Base-by-base conservation (phyloP, 2,797 vertebrate species). In the Sylvilagus floridanus region DNA sequence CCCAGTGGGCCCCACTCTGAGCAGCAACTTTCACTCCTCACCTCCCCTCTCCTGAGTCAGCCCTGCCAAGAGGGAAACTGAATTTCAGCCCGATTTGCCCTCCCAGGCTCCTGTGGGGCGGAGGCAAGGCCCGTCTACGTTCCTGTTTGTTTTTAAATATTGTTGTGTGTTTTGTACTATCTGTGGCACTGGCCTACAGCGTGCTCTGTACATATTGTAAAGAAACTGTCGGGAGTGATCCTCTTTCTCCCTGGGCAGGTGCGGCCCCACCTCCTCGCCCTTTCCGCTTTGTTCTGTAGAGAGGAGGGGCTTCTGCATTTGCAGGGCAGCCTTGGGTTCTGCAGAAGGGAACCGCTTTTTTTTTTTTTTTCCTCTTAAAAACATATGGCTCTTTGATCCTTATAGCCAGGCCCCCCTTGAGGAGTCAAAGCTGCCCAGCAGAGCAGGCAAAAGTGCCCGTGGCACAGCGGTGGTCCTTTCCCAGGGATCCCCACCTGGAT, bases 191-290 rank as follows among this genome's bases (percentile, higher is more conserved):
- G 86, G 95, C 94, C 97, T 96, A 93, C 96, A 94, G 97, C 96
- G 95, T 96, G 96, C 96, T 98, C 96, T 98, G 98, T 98, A 98
- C 96, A 98, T 98, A 98, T 88, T 98, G 98, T 98, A 98, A 98
- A 98, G 98, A 98, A 98, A 96, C 94, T 42, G 78, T 97, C 97
- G 88, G 96, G 96, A 97, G 94, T 97, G 97, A 96, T 97, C 98
- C 98, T 98, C 91, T 97, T 98, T 95, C 84, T 96, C 95, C 0
- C 8, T 63, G 69, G 88, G 93, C 69, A 10, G 89, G 79, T 32
- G n/a, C 66, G 69, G 82, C 57, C 81, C 68, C 17, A 13, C 82
- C 52, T 91, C 84, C 72, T 47, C 84, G 88, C 83, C 63, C 50
- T 54, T 85, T 76, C 85, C 65, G 35, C 82, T 92, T 97, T 50